Evolutionary conservation across 1,140 invertebrate species (phyloP), one percentile per base, ranked within the genome.

Genomic region (Hirudo medicinalis): DNA sequence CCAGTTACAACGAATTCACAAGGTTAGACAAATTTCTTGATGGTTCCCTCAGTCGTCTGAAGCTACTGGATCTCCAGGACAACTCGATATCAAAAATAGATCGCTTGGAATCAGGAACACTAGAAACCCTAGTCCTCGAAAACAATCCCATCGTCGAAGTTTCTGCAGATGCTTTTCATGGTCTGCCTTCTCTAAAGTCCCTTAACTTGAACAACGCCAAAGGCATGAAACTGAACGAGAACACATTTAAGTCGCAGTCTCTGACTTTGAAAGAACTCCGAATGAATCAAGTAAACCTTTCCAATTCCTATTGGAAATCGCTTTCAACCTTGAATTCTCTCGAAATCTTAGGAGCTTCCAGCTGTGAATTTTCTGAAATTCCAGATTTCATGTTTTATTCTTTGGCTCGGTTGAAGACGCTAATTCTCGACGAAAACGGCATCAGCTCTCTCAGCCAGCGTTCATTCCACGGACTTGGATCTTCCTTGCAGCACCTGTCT

Each of bases 361-460:
- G 53, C 2, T 54, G 40, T 20, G 69, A 70, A 6, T 36, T 68
- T 25, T 22, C n/a, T 5, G 40, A 54, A 36, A 70, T 70, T 25
- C 69, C 69, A 53, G 69, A 70, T 53, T 70, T 70, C n/a, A 11
- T 49, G 20, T 70, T 70, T n/a, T 27, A 54, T 22, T n/a, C 25
- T 20, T 22, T 32, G 22, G 4, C 32, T 54, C 40, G 25, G 19
- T 49, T 70, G 22, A 49, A 70, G 54, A 54, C 25, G 6, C 53
- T 70, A 15, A 27, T 53, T 49, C 49, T 70, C 13, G 49, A 70
- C 25, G 49, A 54, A 20, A 70, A 70, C 22, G n/a, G 53, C 36
- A 70, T 70, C 22, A 49, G 17, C n/a, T 53, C 20, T 13, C 25
- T 70, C 22, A 70, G 36, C 19, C 69, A 70, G 29, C 8, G 69